Percentiles rank a stretch among this genome's conserved stretches.
Evolutionary conservation across 1,140 invertebrate genomes (phyloP).

Genomic region (Achatina immaculata): DNA sequence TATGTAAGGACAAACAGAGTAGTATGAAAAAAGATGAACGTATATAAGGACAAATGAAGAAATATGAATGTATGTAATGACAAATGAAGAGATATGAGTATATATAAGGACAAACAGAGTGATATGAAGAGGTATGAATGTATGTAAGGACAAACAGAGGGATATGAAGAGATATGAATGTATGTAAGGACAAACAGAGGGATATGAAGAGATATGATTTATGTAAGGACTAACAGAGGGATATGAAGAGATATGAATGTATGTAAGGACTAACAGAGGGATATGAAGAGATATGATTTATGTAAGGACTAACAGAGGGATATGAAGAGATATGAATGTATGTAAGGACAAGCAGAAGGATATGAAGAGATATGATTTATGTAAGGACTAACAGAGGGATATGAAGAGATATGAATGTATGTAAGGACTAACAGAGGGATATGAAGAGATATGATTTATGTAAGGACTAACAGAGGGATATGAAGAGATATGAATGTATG

Average conservation of each 20-base stretch:
- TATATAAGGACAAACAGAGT: conserved; percentile 22
- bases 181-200: neutral
- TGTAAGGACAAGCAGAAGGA: conserved; percentile 6
- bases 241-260: conserved; percentile 19
- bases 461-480: neutral
- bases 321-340: neutral
- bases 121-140: conserved; percentile 18
- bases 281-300: neutral
- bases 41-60: neutral
- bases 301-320: neutral
- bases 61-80: neutral
- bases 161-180: too few species aligned
- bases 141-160: neutral
- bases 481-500: neutral
- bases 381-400: conserved; percentile 5
- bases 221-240: neutral
- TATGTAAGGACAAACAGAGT: conserved; percentile 9
- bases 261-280: neutral
- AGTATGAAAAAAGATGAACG: conserved; percentile 15
- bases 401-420: neutral
- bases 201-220: neutral
- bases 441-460: neutral
- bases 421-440: neutral
- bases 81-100: neutral
- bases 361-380: conserved; percentile 5